Percentiles rank a stretch among this genome's conserved stretches.
Evolutionary conservation across 2,888 invertebrate species (phyloP).

Genomic region (Mythimna lalbum): DNA sequence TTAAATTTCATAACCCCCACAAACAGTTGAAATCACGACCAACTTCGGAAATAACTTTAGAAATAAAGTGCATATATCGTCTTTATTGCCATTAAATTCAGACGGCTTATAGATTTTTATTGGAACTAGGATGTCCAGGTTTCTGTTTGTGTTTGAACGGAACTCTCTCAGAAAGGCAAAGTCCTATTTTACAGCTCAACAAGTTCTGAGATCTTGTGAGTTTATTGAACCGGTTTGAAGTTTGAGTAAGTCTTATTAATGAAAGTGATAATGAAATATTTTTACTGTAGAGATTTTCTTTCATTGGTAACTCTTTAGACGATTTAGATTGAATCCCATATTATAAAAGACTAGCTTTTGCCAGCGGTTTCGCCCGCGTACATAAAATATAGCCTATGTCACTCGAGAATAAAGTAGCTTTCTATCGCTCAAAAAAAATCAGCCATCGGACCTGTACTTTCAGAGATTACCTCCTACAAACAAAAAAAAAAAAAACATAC

Average conservation of each 20-base stretch:
- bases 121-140: background rate
- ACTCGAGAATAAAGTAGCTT: no score
- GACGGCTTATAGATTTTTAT: conserved; percentile 35
- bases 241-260: background rate
- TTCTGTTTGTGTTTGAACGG: conserved; percentile 35
- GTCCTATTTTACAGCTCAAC: conserved; percentile 14
- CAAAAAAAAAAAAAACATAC: no score
- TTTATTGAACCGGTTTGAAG: background rate
- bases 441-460: no score
- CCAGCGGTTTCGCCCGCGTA: no score
- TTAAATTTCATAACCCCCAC: conserved; percentile 2
- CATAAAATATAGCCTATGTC: no score
- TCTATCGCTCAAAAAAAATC: no score
- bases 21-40: background rate
- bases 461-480: no score
- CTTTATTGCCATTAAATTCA: conserved; percentile 36
- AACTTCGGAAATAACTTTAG: conserved; percentile 38
- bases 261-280: background rate
- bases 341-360: no score
- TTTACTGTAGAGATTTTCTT: no score
- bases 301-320: no score
- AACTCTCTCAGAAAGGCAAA: conserved; percentile 12
- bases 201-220: background rate
- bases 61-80: conserved; percentile 42
- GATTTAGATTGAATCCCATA: no score